Percentiles rank a stretch among this genome's conserved stretches.
Conservation (phyloP, 1,140 invertebrate species). For the Lasioglossum albipes region DNA sequence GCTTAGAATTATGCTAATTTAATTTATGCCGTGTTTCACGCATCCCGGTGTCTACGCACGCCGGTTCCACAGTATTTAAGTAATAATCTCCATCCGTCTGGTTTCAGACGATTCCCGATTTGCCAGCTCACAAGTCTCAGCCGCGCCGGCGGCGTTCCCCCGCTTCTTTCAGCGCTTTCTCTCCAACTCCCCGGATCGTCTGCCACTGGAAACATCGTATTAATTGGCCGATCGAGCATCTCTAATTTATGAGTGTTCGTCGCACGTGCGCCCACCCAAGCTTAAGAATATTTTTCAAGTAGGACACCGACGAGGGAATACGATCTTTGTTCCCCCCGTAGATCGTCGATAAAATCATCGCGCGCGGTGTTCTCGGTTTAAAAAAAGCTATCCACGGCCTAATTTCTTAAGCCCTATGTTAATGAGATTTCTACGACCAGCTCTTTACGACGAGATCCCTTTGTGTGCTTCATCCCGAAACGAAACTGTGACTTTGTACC, state of each 20-base stretch:
- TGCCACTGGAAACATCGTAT: slow-evolving; percentile 66
- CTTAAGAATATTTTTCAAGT: slow-evolving; percentile 45
- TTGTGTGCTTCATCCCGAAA: background rate
- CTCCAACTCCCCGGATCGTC: slow-evolving; percentile 20
- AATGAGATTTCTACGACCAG: background rate
- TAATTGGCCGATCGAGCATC: slow-evolving; percentile 65
- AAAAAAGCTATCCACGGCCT: background rate
- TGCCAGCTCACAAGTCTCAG: background rate
- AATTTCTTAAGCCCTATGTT: slow-evolving; percentile 7
- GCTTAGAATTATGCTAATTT: slow-evolving; percentile 72
- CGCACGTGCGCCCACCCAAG: slow-evolving; percentile 48
- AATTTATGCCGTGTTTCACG: slow-evolving; percentile 70
- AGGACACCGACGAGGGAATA: slow-evolving; percentile 11
- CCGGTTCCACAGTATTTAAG: slow-evolving; percentile 20
- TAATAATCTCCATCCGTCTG: slow-evolving; percentile 26
- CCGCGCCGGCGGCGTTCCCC: slow-evolving; percentile 7
- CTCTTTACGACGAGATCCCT: background rate
- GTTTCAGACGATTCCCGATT: background rate
- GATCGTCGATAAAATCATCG: slow-evolving; percentile 31
- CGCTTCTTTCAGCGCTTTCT: slow-evolving; percentile 33
- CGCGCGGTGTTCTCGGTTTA: slow-evolving; percentile 15
- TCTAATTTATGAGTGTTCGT: slow-evolving; percentile 62
- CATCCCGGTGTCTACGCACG: slow-evolving; percentile 28
- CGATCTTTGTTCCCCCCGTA: slow-evolving; percentile 26
- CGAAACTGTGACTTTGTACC: background rate